A percentile compares a stretch with the other conserved stretches of the same genome.
Evolutionary conservation across 2,797 vertebrate genomes (phyloP).

Genomic region (Neoniphon sammara): DNA sequence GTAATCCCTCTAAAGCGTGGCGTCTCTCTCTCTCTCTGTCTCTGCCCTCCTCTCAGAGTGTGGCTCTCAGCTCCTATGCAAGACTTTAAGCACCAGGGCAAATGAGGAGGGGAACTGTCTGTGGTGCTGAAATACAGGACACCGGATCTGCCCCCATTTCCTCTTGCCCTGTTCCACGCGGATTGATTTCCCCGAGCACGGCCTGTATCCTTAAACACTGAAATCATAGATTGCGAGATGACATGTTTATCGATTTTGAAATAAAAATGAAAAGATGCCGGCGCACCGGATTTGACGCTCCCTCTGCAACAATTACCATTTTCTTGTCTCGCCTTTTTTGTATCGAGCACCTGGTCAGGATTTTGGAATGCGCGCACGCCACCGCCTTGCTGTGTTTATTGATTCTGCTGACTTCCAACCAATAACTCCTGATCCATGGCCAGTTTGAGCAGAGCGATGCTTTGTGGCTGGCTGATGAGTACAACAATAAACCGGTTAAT

Average conservation of each 20-base stretch:
- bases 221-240: constrained; percentile 16
- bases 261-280: constrained; percentile 5
- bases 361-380: constrained; percentile 38
- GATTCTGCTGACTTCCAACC: constrained; percentile 69
- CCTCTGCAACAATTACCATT: constrained; percentile 46
- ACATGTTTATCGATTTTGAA: constrained; percentile 46
- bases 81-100: not conserved
- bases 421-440: constrained; percentile 68
- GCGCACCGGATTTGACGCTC: not conserved
- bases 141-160: not conserved
- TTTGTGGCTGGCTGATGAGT: constrained; percentile 66
- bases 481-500: constrained; percentile 73
- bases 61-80: constrained; percentile 28
- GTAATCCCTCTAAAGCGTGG: constrained; percentile 58
- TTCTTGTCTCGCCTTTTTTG: constrained; percentile 26
- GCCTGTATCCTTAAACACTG: constrained; percentile 10
- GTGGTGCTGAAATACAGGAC: constrained; percentile 55
- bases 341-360: constrained; percentile 54
- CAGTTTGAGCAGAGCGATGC: constrained; percentile 68
- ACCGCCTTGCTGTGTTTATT: constrained; percentile 57
- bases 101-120: constrained; percentile 48
- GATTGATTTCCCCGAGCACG: not conserved
- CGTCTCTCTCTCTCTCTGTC: constrained; percentile 34
- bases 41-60: constrained; percentile 16
- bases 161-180: not conserved